Conservation (phyloP, 2,113 vertebrate species). For the Rhinolophus sinicus region DNA sequence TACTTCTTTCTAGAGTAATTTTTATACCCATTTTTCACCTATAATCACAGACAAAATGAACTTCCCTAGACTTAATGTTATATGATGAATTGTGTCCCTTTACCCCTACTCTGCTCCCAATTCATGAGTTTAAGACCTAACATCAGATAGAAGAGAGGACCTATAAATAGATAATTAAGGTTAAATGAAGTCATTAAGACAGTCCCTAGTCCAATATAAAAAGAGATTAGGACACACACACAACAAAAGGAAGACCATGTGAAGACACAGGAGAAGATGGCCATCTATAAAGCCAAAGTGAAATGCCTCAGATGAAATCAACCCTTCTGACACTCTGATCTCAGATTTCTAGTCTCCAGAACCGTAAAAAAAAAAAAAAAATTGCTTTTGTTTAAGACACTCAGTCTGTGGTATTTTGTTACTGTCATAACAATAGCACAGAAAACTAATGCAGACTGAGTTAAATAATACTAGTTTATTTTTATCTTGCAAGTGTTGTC, state of each 20-base stretch:
- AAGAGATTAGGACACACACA: neutral
- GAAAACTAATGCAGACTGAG: neutral
- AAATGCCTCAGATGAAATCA: neutral
- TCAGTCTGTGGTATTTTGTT: neutral
- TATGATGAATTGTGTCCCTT: neutral
- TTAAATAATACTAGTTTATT: neutral
- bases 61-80: neutral
- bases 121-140: neutral
- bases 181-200: neutral
- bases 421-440: neutral
- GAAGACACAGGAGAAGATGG: neutral
- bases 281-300: neutral
- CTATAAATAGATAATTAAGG: neutral
- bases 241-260: neutral
- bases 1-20: neutral
- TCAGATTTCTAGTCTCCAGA: neutral
- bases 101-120: neutral
- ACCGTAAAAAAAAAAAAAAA: neutral
- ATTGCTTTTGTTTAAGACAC: neutral
- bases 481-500: neutral
- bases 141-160: neutral
- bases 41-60: neutral
- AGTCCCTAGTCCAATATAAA: neutral
- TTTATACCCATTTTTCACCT: neutral
- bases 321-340: neutral